Conservation (phyloP, 1,140 invertebrate species). For the Neodiprion pinetum region DNA sequence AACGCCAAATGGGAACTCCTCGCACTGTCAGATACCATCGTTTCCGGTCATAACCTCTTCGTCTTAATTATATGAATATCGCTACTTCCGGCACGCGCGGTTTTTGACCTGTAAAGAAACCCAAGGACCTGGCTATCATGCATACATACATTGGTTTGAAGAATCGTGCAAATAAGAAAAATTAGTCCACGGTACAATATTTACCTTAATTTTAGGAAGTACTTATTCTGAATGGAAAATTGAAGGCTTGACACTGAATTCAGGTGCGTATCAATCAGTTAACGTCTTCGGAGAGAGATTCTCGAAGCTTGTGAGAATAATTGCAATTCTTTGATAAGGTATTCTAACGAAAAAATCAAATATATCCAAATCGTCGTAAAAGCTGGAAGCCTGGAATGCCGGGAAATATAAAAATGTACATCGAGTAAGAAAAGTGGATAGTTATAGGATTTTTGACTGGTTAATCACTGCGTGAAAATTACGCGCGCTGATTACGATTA, state of each 20-base stretch:
- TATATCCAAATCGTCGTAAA: too few relatives aligned
- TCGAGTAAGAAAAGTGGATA: too few relatives aligned
- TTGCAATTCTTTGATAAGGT: too few relatives aligned
- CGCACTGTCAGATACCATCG: not conserved
- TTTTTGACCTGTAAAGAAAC: not conserved
- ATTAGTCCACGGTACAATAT: not conserved
- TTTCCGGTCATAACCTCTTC: not conserved
- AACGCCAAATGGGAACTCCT: not conserved
- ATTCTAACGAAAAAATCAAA: too few relatives aligned
- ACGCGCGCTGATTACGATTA: too few relatives aligned
- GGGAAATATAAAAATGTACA: too few relatives aligned
- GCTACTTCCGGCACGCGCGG: not conserved
- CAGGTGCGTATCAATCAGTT: too few relatives aligned
- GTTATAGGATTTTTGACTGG: too few relatives aligned
- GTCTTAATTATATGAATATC: not conserved
- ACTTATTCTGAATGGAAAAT: not conserved
- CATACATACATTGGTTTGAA: not conserved
- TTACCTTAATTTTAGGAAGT: not conserved
- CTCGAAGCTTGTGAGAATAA: too few relatives aligned
- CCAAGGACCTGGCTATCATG: not conserved
- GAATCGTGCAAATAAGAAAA: not conserved
- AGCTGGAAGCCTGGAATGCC: too few relatives aligned
- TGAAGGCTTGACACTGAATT: not conserved
- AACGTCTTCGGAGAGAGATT: too few relatives aligned
- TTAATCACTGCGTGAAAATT: too few relatives aligned